Evolutionary conservation across 2,113 vertebrate species (phyloP).

Genomic region (Spea bombifrons): DNA sequence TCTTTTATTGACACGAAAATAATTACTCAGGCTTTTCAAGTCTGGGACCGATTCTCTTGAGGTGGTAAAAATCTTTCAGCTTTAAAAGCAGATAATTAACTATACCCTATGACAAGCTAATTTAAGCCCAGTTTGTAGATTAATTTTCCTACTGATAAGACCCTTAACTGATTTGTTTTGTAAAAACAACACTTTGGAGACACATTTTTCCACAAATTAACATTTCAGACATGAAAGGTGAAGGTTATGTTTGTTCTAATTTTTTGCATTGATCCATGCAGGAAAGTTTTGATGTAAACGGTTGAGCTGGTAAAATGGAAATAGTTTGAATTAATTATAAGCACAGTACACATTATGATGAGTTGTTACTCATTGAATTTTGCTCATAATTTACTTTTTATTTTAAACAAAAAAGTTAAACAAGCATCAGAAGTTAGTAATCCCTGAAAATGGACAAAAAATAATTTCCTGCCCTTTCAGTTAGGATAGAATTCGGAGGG

Average conservation of each 20-base stretch:
- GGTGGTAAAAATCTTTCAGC: constrained; percentile 37
- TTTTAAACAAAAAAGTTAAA: neutral
- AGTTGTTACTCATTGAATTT: constrained; percentile 1
- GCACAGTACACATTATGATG: neutral
- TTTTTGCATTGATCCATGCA: neutral
- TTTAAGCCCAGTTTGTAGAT: constrained; percentile 27
- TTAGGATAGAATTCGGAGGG: too few species aligned
- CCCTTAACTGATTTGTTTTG: constrained; percentile 5
- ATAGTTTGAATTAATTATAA: constrained; percentile 3
- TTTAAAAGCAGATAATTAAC: constrained; percentile 46
- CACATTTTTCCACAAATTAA: neutral
- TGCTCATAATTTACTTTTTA: neutral
- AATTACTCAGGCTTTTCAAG: constrained; percentile 41
- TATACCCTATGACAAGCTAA: constrained; percentile 31
- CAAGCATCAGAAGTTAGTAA: neutral
- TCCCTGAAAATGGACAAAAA: too few species aligned
- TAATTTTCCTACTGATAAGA: constrained; percentile 18
- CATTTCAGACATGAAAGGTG: constrained; percentile 13
- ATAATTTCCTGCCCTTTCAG: too few species aligned
- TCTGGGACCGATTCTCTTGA: constrained; percentile 25
- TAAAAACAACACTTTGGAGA: constrained; percentile 2
- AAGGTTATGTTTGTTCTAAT: constrained; percentile 9
- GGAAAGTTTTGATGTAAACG: neutral
- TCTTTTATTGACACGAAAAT: constrained; percentile 43
- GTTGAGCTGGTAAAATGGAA: neutral